These are phyloP conservation scores for Sterrhoptilus dennistouni DNA, from an alignment of 2,113 vertebrate species.

Conservation along the genomic window DNA sequence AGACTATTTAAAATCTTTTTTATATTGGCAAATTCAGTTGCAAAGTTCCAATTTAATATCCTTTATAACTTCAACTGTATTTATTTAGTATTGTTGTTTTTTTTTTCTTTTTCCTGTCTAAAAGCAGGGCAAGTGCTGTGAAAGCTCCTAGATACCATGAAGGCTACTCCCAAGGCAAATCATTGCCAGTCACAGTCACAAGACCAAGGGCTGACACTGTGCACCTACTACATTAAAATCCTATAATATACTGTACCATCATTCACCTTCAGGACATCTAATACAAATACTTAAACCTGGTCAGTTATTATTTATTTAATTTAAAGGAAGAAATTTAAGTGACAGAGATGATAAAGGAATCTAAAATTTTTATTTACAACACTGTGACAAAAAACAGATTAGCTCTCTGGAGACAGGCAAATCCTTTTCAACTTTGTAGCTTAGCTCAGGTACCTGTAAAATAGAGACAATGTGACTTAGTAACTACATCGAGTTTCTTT, in stretches of 20 bases:
- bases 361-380: not conserved
- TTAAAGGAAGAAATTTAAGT: not conserved
- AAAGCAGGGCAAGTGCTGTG: not conserved
- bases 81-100: not conserved
- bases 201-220: not conserved
- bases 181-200: not conserved
- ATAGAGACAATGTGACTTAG: rapidly evolving
- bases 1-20: not conserved
- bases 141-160: not conserved
- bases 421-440: not conserved
- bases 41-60: not conserved
- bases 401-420: not conserved
- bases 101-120: not conserved
- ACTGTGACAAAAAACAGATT: not conserved
- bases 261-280: not conserved
- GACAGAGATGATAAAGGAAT: not conserved
- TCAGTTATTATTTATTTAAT: not conserved
- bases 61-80: not conserved
- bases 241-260: not conserved
- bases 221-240: not conserved
- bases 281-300: not conserved
- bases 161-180: not conserved
- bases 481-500: not conserved
- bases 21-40: not conserved
- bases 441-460: not conserved